A percentile compares a stretch with the other conserved stretches of the same genome.
phyloP scores from a whole-genome alignment of 1,140 invertebrate species.

The Polyergus mexicanus region DNA sequence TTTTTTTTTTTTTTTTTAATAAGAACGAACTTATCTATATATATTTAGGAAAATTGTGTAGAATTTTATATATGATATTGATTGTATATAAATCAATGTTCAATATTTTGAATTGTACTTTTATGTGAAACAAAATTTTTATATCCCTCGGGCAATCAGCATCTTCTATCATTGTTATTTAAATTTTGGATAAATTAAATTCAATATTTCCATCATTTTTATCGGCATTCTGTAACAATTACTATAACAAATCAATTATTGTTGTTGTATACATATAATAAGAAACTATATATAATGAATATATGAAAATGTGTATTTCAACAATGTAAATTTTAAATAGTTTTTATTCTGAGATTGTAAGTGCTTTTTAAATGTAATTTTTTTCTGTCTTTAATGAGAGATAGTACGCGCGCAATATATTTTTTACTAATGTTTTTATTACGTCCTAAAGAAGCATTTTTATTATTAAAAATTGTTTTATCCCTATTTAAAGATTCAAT shows the following conservation, averaged over 20 bases:
- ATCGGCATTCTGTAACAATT: background rate
- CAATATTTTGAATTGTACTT: background rate
- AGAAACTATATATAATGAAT: background rate
- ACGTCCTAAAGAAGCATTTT: background rate
- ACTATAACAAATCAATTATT: background rate
- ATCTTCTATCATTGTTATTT: background rate
- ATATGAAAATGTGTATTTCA: background rate
- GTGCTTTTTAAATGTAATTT: background rate
- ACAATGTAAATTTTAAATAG: conserved; percentile 9
- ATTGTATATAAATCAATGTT: background rate
- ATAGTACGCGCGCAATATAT: background rate
- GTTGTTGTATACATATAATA: too few relatives aligned
- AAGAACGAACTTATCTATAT: background rate
- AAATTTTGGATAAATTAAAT: background rate
- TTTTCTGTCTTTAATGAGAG: background rate
- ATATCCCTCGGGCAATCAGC: background rate
- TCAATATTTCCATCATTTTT: background rate
- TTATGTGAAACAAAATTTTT: background rate
- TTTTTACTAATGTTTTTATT: background rate
- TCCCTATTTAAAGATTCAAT: background rate
- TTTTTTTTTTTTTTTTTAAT: conserved; percentile 2
- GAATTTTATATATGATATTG: background rate
- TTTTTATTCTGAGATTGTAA: background rate
- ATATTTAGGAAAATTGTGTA: background rate
- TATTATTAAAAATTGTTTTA: conserved; percentile 14